Base-by-base conservation (phyloP, 1,140 invertebrate genomes). In the Reticulitermes speratus region DNA sequence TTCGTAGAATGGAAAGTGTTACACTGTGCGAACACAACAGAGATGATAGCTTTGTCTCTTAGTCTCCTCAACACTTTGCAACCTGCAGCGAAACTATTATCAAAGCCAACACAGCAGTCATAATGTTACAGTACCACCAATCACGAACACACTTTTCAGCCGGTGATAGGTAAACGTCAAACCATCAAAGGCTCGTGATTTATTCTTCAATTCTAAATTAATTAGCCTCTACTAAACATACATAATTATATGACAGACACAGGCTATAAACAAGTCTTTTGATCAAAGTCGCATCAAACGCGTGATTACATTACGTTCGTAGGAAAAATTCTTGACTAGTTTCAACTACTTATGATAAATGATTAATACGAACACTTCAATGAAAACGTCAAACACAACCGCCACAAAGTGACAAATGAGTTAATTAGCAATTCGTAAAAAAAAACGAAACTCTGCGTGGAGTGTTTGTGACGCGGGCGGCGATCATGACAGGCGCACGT, bases 311-410 rank as follows among this genome's bases (percentile, higher is more conserved):
- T 75, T n/a, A 75, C n/a, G n/a, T 75, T 75, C 65, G 65, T 75
- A 75, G 65, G 65, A 75, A 75, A 75, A 75, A 75, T 75, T 75
- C 65, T 75, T 75, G 65, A 75, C 65, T 75, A 75, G 65, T 75
- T 75, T 75, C 25, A 30, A 75, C 65, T 75, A 75, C 65, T 75
- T 75, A 75, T 75, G 65, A 75, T 75, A 30, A 75, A 75, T 75
- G 65, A 75, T 75, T 75, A 16, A 55, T 5, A 75, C n/a, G 7
- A 75, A 75, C 65, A 75, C 65, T n/a, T 75, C 65, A 75, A 75
- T 75, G 65, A 75, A 65, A 75, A 75, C n/a, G 65, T 30, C 65
- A 75, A 7, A 30, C 25, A 11, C 65, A 75, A 11, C 25, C 2
- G 25, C 25, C 65, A 75, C 25, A 75, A 75, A 75, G n/a, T 75